Conservation (phyloP, 2,113 vertebrate genomes). For the Nothobranchius kuhntae region DNA sequence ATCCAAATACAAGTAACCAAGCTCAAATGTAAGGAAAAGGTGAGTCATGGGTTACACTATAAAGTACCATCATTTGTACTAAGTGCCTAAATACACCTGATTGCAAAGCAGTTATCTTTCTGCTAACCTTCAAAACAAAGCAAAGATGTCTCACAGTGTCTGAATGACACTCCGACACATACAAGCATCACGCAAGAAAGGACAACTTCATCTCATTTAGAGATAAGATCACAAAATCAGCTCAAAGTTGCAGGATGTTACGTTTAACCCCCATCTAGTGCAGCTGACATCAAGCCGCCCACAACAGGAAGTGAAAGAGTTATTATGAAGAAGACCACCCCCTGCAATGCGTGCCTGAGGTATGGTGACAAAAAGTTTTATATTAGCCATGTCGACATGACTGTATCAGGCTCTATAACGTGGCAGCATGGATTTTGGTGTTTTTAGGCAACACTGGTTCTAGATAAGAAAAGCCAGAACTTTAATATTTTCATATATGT, state of each 20-base stretch:
- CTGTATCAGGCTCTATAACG: neutral
- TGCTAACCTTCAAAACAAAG: too few relatives aligned
- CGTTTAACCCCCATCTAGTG: conserved; percentile 12
- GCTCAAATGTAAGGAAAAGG: too few relatives aligned
- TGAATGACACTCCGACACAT: neutral
- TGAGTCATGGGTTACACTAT: too few relatives aligned
- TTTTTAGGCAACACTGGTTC: too few relatives aligned
- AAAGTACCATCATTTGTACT: too few relatives aligned
- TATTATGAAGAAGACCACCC: conserved; percentile 26
- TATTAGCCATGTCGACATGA: neutral
- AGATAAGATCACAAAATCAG: conserved; percentile 34
- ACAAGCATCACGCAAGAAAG: neutral
- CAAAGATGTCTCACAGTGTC: too few relatives aligned
- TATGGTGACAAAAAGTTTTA: neutral
- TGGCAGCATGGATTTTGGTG: neutral
- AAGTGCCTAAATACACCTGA: too few relatives aligned
- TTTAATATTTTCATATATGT: too few relatives aligned
- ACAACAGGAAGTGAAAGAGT: conserved; percentile 46
- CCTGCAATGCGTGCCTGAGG: neutral
- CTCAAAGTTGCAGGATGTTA: conserved; percentile 38
- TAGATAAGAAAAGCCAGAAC: too few relatives aligned
- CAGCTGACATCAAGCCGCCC: conserved; percentile 18
- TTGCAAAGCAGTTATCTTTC: too few relatives aligned
- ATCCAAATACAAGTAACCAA: too few relatives aligned
- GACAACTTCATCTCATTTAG: conserved; percentile 28